Conservation (phyloP, 1,140 invertebrate species). For the Zaprionus camerounensis region DNA sequence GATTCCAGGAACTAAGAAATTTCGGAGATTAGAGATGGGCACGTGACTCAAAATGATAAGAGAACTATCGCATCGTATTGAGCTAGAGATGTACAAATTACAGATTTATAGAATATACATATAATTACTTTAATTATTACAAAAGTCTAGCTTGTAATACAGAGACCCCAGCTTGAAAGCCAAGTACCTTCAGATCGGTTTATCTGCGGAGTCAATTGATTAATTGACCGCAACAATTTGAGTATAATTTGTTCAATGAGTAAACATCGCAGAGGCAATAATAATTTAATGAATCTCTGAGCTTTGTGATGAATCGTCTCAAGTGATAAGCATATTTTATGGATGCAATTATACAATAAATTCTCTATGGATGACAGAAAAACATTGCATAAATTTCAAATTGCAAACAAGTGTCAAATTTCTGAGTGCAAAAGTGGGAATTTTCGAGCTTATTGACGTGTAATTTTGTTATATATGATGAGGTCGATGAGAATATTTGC, state of each 20-base stretch:
- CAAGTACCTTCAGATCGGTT: slow-evolving; percentile 24
- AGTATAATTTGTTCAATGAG: slow-evolving; percentile 10
- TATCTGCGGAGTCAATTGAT: slow-evolving; percentile 64
- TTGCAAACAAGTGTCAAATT: neutral
- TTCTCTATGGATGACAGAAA: neutral
- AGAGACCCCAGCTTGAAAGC: slow-evolving; percentile 25
- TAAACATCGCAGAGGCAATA: neutral
- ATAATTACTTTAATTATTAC: neutral
- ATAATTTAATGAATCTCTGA: neutral
- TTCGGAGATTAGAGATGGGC: neutral
- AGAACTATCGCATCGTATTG: neutral
- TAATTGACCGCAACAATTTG: slow-evolving; percentile 54
- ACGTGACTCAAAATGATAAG: neutral
- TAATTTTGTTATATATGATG: neutral
- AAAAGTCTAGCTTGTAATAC: neutral
- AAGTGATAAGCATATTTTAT: neutral
- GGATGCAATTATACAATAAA: neutral
- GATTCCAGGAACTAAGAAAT: neutral
- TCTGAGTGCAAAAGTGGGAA: neutral
- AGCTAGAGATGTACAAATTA: neutral
- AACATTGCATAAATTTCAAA: neutral
- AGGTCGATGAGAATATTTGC: neutral
- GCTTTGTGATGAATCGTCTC: neutral
- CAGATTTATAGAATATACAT: neutral
- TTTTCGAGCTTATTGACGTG: neutral